Conservation (phyloP, 2,888 invertebrate species). For the Anarsia innoxiella region DNA sequence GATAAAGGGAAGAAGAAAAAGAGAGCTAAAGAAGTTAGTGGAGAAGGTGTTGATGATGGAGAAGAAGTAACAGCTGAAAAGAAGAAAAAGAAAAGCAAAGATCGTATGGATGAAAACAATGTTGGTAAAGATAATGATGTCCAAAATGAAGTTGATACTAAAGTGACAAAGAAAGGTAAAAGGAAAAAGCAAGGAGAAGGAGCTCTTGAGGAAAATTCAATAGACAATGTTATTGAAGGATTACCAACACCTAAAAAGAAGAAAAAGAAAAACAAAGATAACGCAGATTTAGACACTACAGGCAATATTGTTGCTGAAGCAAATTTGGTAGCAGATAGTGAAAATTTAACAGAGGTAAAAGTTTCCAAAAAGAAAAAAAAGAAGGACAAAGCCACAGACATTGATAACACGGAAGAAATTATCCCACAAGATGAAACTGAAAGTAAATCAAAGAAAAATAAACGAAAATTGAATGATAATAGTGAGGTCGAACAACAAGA, state of each 20-base stretch:
- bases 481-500: background rate
- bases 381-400: background rate
- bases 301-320: background rate
- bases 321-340: background rate
- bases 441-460: conserved; percentile 11
- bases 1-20: conserved; percentile 5
- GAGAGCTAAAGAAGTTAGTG: background rate
- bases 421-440: conserved; percentile 1
- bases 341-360: background rate
- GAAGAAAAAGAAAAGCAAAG: conserved; percentile 3
- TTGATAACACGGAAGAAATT: background rate
- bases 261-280: conserved; percentile 19
- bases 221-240: too few species aligned
- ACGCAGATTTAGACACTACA: background rate
- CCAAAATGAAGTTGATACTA: background rate
- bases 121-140: background rate
- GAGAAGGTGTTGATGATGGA: background rate
- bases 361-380: background rate
- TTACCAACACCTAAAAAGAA: conserved; percentile 19
- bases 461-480: background rate
- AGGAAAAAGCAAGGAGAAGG: conserved; percentile 14
- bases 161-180: background rate
- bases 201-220: background rate
- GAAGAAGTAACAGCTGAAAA: background rate
- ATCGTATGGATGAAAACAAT: conserved; percentile 1